A percentile compares a stretch with the other conserved stretches of the same genome.
phyloP scores from a whole-genome alignment of 2,113 vertebrate genomes.

The Rhegmatorhina hoffmannsi region DNA sequence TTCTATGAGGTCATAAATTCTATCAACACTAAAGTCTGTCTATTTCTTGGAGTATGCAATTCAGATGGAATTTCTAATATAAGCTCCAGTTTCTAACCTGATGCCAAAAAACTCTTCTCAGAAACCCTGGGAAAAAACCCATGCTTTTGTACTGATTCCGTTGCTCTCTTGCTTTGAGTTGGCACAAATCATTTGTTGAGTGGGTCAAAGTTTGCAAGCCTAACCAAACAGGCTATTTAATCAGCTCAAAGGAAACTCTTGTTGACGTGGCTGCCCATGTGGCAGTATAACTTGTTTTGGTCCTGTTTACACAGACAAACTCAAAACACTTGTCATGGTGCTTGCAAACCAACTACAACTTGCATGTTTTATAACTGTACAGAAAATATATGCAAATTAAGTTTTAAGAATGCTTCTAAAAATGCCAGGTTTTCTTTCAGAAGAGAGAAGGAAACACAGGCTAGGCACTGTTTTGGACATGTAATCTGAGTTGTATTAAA shows the following conservation, averaged over 20 bases:
- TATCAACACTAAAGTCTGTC: background rate
- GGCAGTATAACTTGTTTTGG: background rate
- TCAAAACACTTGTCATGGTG: background rate
- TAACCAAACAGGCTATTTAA: background rate
- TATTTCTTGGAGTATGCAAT: background rate
- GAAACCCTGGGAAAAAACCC: background rate
- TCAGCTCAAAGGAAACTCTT: background rate
- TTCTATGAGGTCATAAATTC: background rate
- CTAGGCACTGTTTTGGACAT: background rate
- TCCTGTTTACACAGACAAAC: background rate
- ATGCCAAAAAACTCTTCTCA: background rate
- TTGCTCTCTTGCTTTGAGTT: background rate
- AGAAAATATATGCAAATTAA: background rate
- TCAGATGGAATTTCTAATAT: background rate
- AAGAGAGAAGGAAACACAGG: background rate
- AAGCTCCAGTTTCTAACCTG: background rate
- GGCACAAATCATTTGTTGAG: background rate
- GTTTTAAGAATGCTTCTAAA: background rate
- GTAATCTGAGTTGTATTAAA: background rate
- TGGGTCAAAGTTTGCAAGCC: background rate
- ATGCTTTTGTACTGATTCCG: background rate
- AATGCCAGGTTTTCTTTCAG: background rate
- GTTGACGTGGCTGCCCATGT: background rate
- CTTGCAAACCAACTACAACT: background rate
- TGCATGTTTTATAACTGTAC: background rate